phyloP scores from a whole-genome alignment of 2,797 vertebrate species.

The Cichlasoma orientale region DNA sequence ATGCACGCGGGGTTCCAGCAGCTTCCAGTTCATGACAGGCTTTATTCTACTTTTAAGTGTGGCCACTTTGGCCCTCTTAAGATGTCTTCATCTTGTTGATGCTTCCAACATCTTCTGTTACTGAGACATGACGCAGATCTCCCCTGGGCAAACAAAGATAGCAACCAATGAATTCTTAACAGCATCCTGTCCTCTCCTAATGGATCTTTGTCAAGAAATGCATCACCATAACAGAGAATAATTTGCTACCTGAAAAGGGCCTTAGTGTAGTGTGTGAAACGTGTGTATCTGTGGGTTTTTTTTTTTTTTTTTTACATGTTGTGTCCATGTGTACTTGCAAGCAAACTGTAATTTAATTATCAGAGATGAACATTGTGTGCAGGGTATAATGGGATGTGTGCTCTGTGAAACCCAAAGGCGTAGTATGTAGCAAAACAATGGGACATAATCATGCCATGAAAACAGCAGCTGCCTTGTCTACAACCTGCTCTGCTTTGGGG shows the following conservation, averaged over 20 bases:
- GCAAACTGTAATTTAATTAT: conserved; percentile 17
- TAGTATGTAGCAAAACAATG: conserved; percentile 3
- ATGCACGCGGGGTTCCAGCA: not conserved
- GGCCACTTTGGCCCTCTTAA: not conserved
- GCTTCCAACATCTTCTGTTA: conserved; percentile 22
- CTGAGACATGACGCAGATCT: conserved; percentile 47
- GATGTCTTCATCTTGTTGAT: not conserved
- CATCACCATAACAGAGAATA: conserved; percentile 56
- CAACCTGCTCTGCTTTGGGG: conserved; percentile 13
- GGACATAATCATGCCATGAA: not conserved
- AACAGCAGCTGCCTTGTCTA: conserved; percentile 21
- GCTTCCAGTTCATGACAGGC: not conserved
- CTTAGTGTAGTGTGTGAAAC: not conserved
- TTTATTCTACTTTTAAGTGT: not conserved
- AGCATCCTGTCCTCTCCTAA: conserved; percentile 46
- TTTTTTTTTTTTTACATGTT: not conserved
- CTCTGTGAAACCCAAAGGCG: not conserved
- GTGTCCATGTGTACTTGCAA: not conserved
- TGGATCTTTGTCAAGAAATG: conserved; percentile 51
- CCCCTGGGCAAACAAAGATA: conserved; percentile 41
- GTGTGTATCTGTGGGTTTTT: not conserved
- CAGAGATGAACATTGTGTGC: not conserved
- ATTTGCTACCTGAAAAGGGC: conserved; percentile 43
- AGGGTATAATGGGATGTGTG: not conserved
- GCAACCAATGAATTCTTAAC: conserved; percentile 54